Percentiles rank a stretch among this genome's conserved stretches.
These are phyloP conservation scores for Agrochola macilenta DNA, from an alignment of 2,888 invertebrate species.

Conservation along the genomic window DNA sequence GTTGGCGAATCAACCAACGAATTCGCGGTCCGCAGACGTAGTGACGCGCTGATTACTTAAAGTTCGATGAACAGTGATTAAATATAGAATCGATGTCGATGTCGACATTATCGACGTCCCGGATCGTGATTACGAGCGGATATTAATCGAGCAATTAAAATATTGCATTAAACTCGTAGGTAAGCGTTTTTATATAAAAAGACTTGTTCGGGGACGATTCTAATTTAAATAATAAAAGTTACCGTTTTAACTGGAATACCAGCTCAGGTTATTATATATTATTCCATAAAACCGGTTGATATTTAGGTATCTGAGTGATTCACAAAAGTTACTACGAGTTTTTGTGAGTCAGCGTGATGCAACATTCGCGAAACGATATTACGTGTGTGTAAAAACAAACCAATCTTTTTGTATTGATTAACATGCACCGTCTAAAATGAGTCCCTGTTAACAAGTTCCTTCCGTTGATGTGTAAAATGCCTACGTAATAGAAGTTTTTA, in stretches of 20 bases:
- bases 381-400: constrained; percentile 74
- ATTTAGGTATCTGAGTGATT: constrained; percentile 43
- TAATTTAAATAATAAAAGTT: constrained; percentile 28
- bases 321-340: constrained; percentile 42
- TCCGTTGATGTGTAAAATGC: constrained; percentile 66
- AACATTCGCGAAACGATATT: constrained; percentile 78
- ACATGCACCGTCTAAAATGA: constrained; percentile 80
- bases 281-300: constrained; percentile 50
- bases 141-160: constrained; percentile 45
- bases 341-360: constrained; percentile 77
- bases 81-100: constrained; percentile 72
- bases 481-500: constrained; percentile 69
- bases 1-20: constrained; percentile 86
- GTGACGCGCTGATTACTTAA: constrained; percentile 81
- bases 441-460: constrained; percentile 74
- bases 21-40: constrained; percentile 83
- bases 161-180: constrained; percentile 30
- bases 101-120: constrained; percentile 52
- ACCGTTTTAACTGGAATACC: constrained; percentile 42
- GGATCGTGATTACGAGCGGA: constrained; percentile 42
- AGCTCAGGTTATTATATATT: constrained; percentile 1
- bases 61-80: constrained; percentile 74
- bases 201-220: background rate
- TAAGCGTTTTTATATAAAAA: constrained; percentile 21
- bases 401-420: constrained; percentile 80